A percentile compares a stretch with the other conserved stretches of the same genome.
Evolutionary conservation across 1,140 invertebrate species (phyloP).

Genomic region (Telenomus remus): DNA sequence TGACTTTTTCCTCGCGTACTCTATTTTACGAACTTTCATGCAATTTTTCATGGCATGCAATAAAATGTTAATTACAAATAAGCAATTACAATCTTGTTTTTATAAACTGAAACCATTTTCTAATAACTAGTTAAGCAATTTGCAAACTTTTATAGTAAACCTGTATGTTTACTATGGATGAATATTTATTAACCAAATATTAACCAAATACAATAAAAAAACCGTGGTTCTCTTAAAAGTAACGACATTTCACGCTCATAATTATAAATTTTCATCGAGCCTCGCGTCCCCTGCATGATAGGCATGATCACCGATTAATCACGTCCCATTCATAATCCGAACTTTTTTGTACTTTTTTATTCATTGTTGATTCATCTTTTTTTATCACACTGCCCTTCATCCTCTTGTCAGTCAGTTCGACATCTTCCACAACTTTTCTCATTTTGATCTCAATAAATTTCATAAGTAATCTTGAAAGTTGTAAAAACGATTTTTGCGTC

Average conservation of each 20-base stretch:
- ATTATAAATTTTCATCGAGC: slow-evolving; percentile 28
- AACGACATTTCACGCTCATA: background rate
- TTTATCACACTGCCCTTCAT: background rate
- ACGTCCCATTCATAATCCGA: background rate
- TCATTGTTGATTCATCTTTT: slow-evolving; percentile 1
- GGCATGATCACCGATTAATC: slow-evolving; percentile 40
- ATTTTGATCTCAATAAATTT: slow-evolving; percentile 22
- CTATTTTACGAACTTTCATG: too few relatives aligned
- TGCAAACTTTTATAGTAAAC: too few relatives aligned
- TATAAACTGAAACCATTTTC: too few relatives aligned
- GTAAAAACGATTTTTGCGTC: too few relatives aligned
- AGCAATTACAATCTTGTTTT: too few relatives aligned
- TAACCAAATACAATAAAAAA: too few relatives aligned
- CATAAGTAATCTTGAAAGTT: background rate
- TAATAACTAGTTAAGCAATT: too few relatives aligned
- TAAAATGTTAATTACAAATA: too few relatives aligned
- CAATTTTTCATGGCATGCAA: too few relatives aligned
- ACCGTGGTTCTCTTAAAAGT: background rate
- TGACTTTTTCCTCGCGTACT: too few relatives aligned
- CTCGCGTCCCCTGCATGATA: slow-evolving; percentile 54
- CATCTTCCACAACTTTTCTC: background rate
- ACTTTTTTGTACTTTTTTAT: background rate
- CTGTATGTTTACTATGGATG: too few relatives aligned
- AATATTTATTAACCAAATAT: too few relatives aligned
- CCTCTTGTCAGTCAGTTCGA: background rate